Evolutionary conservation across 2,113 vertebrate genomes (phyloP), one percentile per base, ranked within the genome.

Genomic region (Dromas ardeola): DNA sequence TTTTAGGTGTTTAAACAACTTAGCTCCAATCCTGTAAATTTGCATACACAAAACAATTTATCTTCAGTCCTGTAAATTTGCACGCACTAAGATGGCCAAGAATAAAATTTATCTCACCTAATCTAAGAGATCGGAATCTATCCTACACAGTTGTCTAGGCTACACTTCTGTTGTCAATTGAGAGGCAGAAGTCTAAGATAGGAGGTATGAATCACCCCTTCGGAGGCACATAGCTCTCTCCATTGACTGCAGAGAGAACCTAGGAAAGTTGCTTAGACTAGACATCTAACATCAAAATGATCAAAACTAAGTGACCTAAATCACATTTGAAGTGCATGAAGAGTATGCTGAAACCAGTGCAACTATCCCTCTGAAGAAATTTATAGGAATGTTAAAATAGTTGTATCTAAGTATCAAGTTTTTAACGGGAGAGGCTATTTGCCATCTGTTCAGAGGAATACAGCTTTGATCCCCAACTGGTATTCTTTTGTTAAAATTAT

Each of bases 81-180:
- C 18, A 52, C 74, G 78, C 47, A 89, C 11, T 72, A 65, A 90
- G 27, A 70, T 49, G 43, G 49, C 84, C 87, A 95, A 93, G 77
- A 95, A 95, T 63, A 95, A 36, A 53, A 65, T 6, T 96, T 95
- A 87, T 95, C 73, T 95, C 70, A 90, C 81, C 78, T 96, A 79
- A 97, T 89, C 84, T 77, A 70, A 82, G 40, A 90, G 87, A 93
- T 49, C 66, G 38, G 36, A 77, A 94, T 95, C 81, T 94, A 82
- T 83, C 81, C 73, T 93, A 76, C 81, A 43, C 32, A 71, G 91
- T 94, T 94, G 89, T 97, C 96, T 95, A 91, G 90, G 91, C 84
- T 97, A 94, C 92, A 85, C 32, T 93, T 93, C 73, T 95, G 86
- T 91, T 93, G 93, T 91, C 93, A 90, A 36, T 72, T 85, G 78